Conservation (phyloP, 2,797 vertebrate species). For the Fistularia commersonii region DNA sequence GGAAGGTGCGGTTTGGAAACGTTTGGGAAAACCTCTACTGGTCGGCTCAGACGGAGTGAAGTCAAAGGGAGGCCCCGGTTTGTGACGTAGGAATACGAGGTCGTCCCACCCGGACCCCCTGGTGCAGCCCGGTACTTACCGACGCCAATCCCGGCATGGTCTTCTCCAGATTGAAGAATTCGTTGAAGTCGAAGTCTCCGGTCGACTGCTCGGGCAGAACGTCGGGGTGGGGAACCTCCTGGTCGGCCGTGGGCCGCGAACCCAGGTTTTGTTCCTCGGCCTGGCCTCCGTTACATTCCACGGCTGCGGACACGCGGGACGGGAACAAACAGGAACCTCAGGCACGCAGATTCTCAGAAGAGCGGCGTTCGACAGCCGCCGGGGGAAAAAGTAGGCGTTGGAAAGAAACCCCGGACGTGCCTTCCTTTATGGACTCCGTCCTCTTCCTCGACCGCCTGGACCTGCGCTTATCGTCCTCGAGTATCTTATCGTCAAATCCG, state of each 20-base stretch:
- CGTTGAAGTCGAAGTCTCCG: constrained; percentile 98
- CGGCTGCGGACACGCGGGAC: constrained; percentile 29
- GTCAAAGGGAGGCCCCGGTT: constrained; percentile 1
- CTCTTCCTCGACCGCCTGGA: constrained; percentile 85
- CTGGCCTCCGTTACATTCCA: constrained; percentile 90
- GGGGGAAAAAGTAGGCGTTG: too few species aligned
- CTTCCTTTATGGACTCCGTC: constrained; percentile 86
- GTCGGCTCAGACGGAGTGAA: not conserved
- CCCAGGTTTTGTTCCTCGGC: constrained; percentile 78
- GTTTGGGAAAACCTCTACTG: constrained; percentile 14
- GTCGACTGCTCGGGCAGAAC: constrained; percentile 84
- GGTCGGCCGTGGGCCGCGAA: constrained; percentile 80
- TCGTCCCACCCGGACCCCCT: constrained; percentile 1
- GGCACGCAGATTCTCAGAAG: not conserved
- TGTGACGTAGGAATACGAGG: constrained; percentile 12
- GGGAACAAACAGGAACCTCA: not conserved
- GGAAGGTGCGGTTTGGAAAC: too few species aligned
- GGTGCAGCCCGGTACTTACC: constrained; percentile 80
- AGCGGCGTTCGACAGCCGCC: too few species aligned
- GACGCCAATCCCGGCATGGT: constrained; percentile 94
- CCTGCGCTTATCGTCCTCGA: constrained; percentile 91
- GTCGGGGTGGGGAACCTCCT: constrained; percentile 88
- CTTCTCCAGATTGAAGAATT: constrained; percentile 98
- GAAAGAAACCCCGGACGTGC: constrained; percentile 53
- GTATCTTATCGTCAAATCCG: constrained; percentile 94